These are phyloP conservation scores for Sphaerophoria rueppellii DNA, from an alignment of 2,888 invertebrate species.

Conservation along the genomic window DNA sequence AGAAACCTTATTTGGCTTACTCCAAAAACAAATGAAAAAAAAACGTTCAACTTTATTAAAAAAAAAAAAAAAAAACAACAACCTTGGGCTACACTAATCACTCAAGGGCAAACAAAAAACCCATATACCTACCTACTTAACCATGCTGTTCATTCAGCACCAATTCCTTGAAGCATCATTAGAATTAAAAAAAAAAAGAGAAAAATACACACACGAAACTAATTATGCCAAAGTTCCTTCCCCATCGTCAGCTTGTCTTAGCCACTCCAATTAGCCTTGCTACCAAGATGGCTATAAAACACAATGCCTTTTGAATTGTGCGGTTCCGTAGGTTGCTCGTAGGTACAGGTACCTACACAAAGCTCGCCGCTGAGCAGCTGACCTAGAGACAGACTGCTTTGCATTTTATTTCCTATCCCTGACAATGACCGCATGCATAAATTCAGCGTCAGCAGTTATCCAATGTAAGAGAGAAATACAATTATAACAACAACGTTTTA, in stretches of 20 bases:
- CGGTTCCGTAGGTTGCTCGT: neutral
- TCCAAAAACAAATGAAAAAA: neutral
- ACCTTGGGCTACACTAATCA: slow-evolving; percentile 3
- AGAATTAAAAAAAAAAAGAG: neutral
- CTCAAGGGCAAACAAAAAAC: neutral
- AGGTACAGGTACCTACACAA: neutral
- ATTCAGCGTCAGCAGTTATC: neutral
- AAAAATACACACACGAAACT: neutral
- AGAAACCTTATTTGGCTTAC: neutral
- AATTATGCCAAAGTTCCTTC: neutral
- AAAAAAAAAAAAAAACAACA: neutral
- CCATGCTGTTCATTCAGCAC: neutral
- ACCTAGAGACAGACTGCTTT: slow-evolving; percentile 21
- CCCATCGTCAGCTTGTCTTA: neutral
- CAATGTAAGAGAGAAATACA: slow-evolving; percentile 23
- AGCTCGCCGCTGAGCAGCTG: neutral
- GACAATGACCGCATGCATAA: slow-evolving; percentile 25
- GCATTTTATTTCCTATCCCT: slow-evolving; percentile 30
- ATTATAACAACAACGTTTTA: neutral
- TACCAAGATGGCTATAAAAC: neutral
- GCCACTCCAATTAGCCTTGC: neutral
- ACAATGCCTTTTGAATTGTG: neutral
- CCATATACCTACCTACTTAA: neutral
- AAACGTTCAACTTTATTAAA: neutral
- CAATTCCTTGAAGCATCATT: slow-evolving; percentile 1